Evolutionary conservation across 2,888 invertebrate species (phyloP), one percentile per base, ranked within the genome.

Genomic region (Rhaphigaster nebulosa): DNA sequence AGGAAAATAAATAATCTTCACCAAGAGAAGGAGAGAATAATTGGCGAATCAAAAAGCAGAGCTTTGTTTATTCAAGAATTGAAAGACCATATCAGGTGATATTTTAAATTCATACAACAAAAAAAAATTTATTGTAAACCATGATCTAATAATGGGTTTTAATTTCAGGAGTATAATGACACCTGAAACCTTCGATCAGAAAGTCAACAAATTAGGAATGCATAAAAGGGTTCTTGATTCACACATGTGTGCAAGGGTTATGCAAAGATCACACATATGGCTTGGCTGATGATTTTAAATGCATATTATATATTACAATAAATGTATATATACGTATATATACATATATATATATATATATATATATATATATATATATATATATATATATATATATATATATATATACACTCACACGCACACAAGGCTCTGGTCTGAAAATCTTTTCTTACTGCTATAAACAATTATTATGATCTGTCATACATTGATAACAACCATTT

Each of bases 131-230:
- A 26, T 88, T 34, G 15, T 23, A 65, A 29, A 60, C 26, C 26
- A 52, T 60, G 38, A 60, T 87, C 41, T 88, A 26, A 60, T n/a
- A 41, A 38, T 38, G 1, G n/a, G 15, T 88, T 65, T 34, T 41
- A 41, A 90, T 92, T 93, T 60, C 92, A 93, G 93, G 92, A 92
- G 92, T 60, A 93, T 93, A 20, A 91, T 93, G 87, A 92, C 93
- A 34, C 93, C 93, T 20, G 93, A 93, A 91, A 93, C 93, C n/a
- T 93, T 93, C 91, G 93, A 93, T 91, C 91, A 92, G 60, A 93
- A 93, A 91, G 93, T 93, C 12, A 92, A 92, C 70, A 92, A 93
- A 90, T 93, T 92, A 26, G 92, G 92, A 26, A 91, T 93, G 50
- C 93, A 93, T 90, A 92, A 92, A 88, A 91, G 92, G 91, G 91